phyloP scores from a whole-genome alignment of 2,888 invertebrate species.

The Hololepta plana region DNA sequence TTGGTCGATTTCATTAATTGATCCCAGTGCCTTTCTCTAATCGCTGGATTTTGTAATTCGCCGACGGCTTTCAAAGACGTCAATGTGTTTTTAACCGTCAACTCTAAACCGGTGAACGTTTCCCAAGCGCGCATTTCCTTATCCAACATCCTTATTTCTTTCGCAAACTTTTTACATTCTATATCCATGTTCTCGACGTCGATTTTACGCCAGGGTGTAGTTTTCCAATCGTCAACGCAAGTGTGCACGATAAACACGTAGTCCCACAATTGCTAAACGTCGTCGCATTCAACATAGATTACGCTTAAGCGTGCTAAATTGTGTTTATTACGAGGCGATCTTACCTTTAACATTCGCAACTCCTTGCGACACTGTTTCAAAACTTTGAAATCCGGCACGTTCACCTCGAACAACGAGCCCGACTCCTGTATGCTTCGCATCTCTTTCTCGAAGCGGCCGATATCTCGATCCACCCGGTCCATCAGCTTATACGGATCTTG shows the following conservation, averaged over 20 bases:
- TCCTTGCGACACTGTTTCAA: constrained; percentile 85
- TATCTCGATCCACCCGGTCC: constrained; percentile 61
- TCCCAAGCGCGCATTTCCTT: constrained; percentile 96
- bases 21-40: constrained; percentile 91
- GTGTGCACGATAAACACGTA: constrained; percentile 79
- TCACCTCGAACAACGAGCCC: constrained; percentile 87
- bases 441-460: constrained; percentile 63
- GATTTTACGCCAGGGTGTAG: constrained; percentile 90
- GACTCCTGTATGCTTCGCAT: constrained; percentile 78
- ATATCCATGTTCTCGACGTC: constrained; percentile 98
- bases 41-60: constrained; percentile 90
- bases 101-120: constrained; percentile 72
- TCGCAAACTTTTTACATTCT: constrained; percentile 94
- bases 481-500: constrained; percentile 53
- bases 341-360: constrained; percentile 66
- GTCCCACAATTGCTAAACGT: constrained; percentile 77
- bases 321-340: not conserved
- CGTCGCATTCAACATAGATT: not conserved
- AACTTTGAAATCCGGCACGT: constrained; percentile 84
- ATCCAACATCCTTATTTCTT: constrained; percentile 78
- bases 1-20: constrained; percentile 93
- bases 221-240: constrained; percentile 93
- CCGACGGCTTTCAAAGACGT: constrained; percentile 89
- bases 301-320: not conserved
- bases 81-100: constrained; percentile 88